Evolutionary conservation across 2,888 invertebrate genomes (phyloP), one percentile per base, ranked within the genome.

Genomic region (Tuta absoluta): DNA sequence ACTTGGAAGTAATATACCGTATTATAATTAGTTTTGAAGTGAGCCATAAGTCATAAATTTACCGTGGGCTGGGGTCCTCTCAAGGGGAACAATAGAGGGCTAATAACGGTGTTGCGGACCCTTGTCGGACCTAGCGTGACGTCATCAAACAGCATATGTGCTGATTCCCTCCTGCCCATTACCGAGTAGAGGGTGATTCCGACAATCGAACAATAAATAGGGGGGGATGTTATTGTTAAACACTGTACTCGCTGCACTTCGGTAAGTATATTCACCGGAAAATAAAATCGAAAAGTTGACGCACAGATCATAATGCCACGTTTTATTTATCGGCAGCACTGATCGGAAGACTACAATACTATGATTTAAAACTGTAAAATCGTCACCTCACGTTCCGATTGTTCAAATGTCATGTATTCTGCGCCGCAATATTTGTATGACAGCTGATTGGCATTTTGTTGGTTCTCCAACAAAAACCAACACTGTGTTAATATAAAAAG

Each of bases 131-230:
- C 71, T 72, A 71, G 72, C 74, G 78, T 80, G 79, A 78, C 76
- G 78, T 77, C 81, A 80, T 84, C 78, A 76, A 65, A 73, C 66
- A 75, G 73, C 84, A 83, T 82, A 82, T 83, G 84, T 70, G 72
- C 67, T 65, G 51, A 33, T 61, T 66, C 65, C 68, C 53, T 56
- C 8, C 17, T 33, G 28, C 33, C 51, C 21, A 56, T 56, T 33
- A 11, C 51, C 56, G 17, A 56, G 10, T 2, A 19, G 21, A 8
- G 57, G 45, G 11, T 4, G 14, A 56, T 33, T 33, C 12, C 56
- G 33, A 8, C 56, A 17, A 56, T 28, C 51, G 17, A 56, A n/a
- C 10, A 56, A 33, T 56, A 56, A 51, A 51, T 51, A n/a, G 48
- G 19, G 33, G 17, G n/a, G 33, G 24, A 33, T 56, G 28, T 56